phyloP scores from a whole-genome alignment of 2,888 invertebrate genomes.

The Pammene aurita region DNA sequence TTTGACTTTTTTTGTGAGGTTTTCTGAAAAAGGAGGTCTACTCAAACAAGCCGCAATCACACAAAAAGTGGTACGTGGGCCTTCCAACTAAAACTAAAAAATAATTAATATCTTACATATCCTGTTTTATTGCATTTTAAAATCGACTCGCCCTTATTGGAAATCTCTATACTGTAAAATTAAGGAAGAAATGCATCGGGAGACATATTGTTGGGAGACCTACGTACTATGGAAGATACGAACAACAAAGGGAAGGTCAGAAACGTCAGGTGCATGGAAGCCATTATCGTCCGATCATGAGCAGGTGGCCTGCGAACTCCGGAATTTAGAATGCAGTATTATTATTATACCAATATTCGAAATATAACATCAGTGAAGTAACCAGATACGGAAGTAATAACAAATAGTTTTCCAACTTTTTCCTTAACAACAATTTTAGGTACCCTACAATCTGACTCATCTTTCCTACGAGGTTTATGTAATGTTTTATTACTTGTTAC shows the following conservation, averaged over 20 bases:
- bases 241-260: conserved; percentile 1
- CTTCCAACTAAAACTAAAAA: no score
- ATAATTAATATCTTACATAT: no score
- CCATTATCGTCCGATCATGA: conserved; percentile 8
- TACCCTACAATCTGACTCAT: not conserved
- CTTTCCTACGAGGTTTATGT: not conserved
- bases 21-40: no score
- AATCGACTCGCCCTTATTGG: no score
- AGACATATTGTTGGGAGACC: not conserved
- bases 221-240: conserved; percentile 4
- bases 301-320: conserved; percentile 27
- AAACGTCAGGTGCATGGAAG: conserved; percentile 15
- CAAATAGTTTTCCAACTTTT: not conserved
- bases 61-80: no score
- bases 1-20: no score
- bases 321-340: not conserved
- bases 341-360: not conserved
- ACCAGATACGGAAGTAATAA: not conserved
- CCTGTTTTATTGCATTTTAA: no score
- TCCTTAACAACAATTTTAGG: no score
- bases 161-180: conserved; percentile 2
- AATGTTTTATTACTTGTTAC: no score
- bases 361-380: not conserved
- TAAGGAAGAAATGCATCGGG: not conserved
- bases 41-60: no score